Conservation (phyloP, 2,888 invertebrate species). For the Drosophila rubida region DNA sequence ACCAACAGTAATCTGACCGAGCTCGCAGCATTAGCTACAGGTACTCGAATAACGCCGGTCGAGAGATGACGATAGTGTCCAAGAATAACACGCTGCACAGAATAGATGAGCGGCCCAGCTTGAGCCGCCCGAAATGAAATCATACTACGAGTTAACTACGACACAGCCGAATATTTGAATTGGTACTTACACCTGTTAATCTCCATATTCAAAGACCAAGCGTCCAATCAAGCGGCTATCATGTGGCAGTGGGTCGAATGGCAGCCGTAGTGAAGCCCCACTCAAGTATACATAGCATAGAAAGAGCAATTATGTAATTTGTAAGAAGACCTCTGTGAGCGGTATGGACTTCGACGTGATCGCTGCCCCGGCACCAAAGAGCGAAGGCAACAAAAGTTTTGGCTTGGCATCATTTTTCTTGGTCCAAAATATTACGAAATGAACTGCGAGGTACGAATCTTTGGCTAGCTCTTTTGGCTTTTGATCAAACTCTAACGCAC, state of each 20-base stretch:
- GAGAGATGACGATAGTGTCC: constrained; percentile 18
- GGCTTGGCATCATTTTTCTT: constrained; percentile 33
- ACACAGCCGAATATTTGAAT: neutral
- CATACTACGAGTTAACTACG: neutral
- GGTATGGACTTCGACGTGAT: neutral
- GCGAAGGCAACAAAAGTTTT: constrained; percentile 8
- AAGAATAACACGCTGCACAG: constrained; percentile 20
- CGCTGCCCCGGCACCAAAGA: constrained; percentile 1
- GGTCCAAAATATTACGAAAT: constrained; percentile 34
- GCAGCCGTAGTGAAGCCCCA: neutral
- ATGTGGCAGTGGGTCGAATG: neutral
- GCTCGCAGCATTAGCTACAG: constrained; percentile 1
- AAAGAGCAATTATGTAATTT: constrained; percentile 55
- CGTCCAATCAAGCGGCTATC: constrained; percentile 8
- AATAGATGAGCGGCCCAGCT: neutral
- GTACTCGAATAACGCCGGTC: neutral
- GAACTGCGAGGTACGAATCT: constrained; percentile 17
- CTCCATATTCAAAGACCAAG: neutral
- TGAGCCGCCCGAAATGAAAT: constrained; percentile 1
- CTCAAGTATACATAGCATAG: constrained; percentile 11
- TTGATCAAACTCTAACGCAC: constrained; percentile 61
- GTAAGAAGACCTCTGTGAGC: constrained; percentile 21
- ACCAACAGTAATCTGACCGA: neutral
- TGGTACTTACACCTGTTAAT: constrained; percentile 10
- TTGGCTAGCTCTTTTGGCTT: constrained; percentile 46